Conservation (phyloP, 2,888 invertebrate species). For the Drosophila austrosaltans region DNA sequence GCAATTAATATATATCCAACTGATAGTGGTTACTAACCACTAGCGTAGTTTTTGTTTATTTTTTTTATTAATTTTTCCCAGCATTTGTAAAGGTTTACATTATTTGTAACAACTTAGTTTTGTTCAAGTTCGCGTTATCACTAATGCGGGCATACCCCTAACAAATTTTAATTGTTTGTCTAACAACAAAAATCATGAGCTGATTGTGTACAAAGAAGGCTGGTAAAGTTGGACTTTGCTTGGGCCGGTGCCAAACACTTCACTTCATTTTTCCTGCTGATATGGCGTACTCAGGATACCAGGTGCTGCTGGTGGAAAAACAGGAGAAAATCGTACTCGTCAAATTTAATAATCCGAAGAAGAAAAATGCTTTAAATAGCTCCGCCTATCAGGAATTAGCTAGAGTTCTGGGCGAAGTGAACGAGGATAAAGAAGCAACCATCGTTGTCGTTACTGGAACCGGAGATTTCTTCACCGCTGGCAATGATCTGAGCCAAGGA, state of each 20-base stretch:
- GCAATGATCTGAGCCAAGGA: constrained; percentile 70
- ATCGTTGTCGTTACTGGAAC: constrained; percentile 89
- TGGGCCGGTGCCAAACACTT: constrained; percentile 1
- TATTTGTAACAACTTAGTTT: neutral
- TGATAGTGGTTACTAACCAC: too few relatives aligned
- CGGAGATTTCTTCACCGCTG: constrained; percentile 80
- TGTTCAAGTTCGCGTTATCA: neutral
- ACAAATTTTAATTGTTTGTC: neutral
- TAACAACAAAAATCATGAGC: constrained; percentile 37
- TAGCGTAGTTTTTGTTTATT: too few relatives aligned
- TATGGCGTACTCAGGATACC: constrained; percentile 67
- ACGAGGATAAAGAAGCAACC: constrained; percentile 87
- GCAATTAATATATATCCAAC: too few relatives aligned
- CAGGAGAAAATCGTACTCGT: constrained; percentile 86
- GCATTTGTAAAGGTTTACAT: neutral
- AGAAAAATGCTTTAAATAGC: constrained; percentile 90
- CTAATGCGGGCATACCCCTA: neutral
- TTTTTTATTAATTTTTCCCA: too few relatives aligned
- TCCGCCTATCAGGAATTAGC: constrained; percentile 88
- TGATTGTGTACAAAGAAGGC: constrained; percentile 12
- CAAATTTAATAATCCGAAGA: constrained; percentile 89
- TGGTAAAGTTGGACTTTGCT: constrained; percentile 32
- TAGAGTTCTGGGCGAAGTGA: constrained; percentile 88
- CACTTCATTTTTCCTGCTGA: neutral
- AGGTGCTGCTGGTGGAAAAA: constrained; percentile 75